A percentile compares a stretch with the other conserved stretches of the same genome.
Evolutionary conservation across 2,797 vertebrate genomes (phyloP).

Genomic region (Mormyrops boulengeri): DNA sequence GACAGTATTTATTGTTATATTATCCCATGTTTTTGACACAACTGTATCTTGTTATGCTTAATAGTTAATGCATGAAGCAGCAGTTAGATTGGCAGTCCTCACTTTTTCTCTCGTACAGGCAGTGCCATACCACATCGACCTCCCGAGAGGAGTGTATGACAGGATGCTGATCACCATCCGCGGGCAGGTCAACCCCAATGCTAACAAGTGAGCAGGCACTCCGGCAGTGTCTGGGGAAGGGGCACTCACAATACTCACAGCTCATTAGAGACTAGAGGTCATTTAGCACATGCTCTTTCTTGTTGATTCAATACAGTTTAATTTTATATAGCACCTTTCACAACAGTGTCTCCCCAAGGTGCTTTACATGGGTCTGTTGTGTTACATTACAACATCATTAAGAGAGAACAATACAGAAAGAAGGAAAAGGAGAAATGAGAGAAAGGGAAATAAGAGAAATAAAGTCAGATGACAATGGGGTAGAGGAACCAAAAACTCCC

Average conservation of each 20-base stretch:
- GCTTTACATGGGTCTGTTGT: neutral
- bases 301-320: neutral
- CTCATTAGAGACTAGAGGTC: neutral
- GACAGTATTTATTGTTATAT: neutral
- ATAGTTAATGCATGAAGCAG: neutral
- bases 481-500: too few species aligned
- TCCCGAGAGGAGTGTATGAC: constrained; percentile 65
- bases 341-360: neutral
- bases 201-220: constrained; percentile 59
- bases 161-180: constrained; percentile 69
- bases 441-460: too few species aligned
- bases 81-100: neutral
- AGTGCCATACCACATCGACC: constrained; percentile 67
- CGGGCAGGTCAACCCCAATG: constrained; percentile 62
- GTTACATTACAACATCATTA: too few species aligned
- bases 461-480: too few species aligned
- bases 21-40: neutral
- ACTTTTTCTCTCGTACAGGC: constrained; percentile 41
- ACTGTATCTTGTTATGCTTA: neutral
- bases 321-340: neutral
- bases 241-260: neutral
- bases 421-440: too few species aligned
- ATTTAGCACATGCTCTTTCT: too few species aligned
- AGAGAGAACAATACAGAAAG: too few species aligned
- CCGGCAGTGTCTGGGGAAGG: neutral